phyloP scores from a whole-genome alignment of 2,888 invertebrate genomes.

The Flexamia atlantica region DNA sequence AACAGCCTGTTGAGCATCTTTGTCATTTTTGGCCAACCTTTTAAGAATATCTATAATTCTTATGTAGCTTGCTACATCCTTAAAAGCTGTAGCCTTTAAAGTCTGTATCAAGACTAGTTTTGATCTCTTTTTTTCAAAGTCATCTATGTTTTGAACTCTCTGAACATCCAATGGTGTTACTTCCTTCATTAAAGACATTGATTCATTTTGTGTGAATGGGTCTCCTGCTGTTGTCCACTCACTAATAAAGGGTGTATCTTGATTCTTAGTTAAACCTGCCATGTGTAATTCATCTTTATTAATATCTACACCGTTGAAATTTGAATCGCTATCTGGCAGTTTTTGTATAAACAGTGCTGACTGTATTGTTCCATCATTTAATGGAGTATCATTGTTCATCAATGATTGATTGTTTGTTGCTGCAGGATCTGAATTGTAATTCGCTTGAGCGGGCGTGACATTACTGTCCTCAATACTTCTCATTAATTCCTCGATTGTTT shows the following conservation, averaged over 20 bases:
- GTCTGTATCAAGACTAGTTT: not conserved
- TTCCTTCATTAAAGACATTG: not conserved
- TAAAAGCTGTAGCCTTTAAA: not conserved
- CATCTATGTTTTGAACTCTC: not conserved
- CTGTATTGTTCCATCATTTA: not conserved
- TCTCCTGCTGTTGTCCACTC: not conserved
- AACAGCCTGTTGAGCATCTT: slow-evolving; percentile 10
- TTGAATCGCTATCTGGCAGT: not conserved
- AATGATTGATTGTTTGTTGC: not conserved
- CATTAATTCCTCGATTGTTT: not conserved
- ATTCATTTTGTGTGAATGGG: not conserved
- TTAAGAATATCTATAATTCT: not conserved
- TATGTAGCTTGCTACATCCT: not conserved
- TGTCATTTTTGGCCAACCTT: not conserved
- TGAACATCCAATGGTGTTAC: not conserved
- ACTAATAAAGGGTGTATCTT: not conserved
- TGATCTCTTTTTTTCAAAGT: not conserved
- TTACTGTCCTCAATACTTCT: not conserved
- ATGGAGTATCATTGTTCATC: no score
- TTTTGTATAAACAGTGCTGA: not conserved
- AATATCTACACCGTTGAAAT: slow-evolving; percentile 6
- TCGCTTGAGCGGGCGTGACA: not conserved
- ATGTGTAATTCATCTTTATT: not conserved
- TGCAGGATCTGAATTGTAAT: not conserved
- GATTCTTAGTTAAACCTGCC: not conserved